Conservation (phyloP, 2,888 invertebrate species). For the Apotomis turbidana region DNA sequence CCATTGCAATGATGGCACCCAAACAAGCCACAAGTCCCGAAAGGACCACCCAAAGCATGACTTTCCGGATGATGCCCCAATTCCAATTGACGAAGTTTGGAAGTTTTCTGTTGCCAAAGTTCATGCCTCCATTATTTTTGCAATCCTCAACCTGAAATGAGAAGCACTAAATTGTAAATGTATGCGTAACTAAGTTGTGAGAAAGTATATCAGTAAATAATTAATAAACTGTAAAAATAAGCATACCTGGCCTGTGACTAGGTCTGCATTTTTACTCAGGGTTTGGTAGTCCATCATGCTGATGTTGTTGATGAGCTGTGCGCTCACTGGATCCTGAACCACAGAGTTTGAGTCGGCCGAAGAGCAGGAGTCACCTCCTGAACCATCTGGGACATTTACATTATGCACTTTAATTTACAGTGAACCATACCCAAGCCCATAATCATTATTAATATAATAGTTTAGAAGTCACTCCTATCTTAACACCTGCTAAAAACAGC, state of each 20-base stretch:
- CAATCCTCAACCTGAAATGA: slow-evolving; percentile 83
- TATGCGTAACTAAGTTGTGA: slow-evolving; percentile 7
- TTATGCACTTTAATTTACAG: too few relatives aligned
- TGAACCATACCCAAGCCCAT: too few relatives aligned
- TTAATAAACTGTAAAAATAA: slow-evolving; percentile 1
- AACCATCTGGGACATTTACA: slow-evolving; percentile 60
- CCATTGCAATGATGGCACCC: slow-evolving; percentile 88
- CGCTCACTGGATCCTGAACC: slow-evolving; percentile 80
- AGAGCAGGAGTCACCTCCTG: slow-evolving; percentile 77
- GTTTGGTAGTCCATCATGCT: slow-evolving; percentile 82
- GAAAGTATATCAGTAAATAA: background rate
- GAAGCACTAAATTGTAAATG: slow-evolving; percentile 45
- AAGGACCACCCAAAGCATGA: slow-evolving; percentile 89
- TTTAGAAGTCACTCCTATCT: too few relatives aligned
- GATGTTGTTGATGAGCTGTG: slow-evolving; percentile 81
- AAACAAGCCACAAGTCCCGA: slow-evolving; percentile 89
- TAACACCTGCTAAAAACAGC: too few relatives aligned
- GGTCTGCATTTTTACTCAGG: slow-evolving; percentile 77
- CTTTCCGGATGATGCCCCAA: slow-evolving; percentile 90
- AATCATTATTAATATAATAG: too few relatives aligned
- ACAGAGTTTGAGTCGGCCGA: slow-evolving; percentile 80
- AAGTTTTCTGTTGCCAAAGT: slow-evolving; percentile 75
- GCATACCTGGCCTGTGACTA: slow-evolving; percentile 72
- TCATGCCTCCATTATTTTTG: slow-evolving; percentile 79
- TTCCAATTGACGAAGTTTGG: slow-evolving; percentile 90